Evolutionary conservation across 2,113 vertebrate species (phyloP).

Genomic region (Catagonus wagneri): DNA sequence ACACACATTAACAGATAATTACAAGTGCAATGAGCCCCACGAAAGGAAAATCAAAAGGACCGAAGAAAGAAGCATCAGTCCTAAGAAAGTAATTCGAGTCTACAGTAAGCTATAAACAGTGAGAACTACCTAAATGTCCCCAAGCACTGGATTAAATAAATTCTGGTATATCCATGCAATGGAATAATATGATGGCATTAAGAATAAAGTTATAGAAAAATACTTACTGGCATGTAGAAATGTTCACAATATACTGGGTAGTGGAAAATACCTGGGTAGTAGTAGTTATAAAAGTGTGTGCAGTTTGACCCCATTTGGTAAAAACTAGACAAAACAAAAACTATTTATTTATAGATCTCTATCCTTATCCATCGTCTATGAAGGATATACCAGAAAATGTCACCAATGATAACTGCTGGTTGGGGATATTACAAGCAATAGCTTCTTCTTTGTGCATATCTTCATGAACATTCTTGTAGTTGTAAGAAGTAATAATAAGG

Average conservation of each 20-base stretch:
- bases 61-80: neutral
- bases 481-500: neutral
- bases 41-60: neutral
- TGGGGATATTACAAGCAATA: neutral
- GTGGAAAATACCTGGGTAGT: neutral
- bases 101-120: neutral
- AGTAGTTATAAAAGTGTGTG: neutral
- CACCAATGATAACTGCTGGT: neutral
- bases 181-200: neutral
- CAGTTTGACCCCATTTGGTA: neutral
- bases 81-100: neutral
- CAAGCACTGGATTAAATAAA: neutral
- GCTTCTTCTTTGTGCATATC: neutral
- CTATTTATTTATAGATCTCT: neutral
- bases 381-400: neutral
- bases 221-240: neutral
- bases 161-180: too few relatives aligned
- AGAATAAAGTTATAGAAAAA: slow-evolving; percentile 11
- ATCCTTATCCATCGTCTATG: neutral
- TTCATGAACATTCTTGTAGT: neutral
- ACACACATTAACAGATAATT: neutral
- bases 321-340: neutral
- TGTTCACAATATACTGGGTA: neutral
- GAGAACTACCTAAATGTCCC: neutral
- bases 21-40: neutral